A percentile compares a stretch with the other conserved stretches of the same genome.
Conservation (phyloP, 1,140 invertebrate genomes). For the Meloidogyne exigua region DNA sequence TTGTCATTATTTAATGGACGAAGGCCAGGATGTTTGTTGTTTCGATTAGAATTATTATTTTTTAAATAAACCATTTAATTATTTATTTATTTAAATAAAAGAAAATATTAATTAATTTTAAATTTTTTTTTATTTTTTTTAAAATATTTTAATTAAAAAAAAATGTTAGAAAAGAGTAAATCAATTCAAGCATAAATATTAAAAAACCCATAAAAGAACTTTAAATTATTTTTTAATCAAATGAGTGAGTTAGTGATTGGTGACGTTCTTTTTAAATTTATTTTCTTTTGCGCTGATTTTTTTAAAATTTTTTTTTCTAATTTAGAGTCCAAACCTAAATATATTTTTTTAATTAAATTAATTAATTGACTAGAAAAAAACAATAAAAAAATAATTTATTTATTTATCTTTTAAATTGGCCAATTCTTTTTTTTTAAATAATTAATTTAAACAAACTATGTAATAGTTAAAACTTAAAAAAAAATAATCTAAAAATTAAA, state of each 20-base stretch:
- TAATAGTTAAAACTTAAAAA: no score
- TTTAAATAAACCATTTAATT: background rate
- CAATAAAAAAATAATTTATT: no score
- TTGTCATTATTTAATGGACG: background rate
- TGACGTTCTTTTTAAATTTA: background rate
- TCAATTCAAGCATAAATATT: background rate
- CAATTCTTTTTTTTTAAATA: no score
- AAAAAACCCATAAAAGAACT: background rate
- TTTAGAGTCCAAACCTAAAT: background rate
- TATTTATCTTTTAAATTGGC: no score
- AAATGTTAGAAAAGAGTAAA: background rate
- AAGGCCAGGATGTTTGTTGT: background rate
- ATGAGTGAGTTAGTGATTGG: no score
- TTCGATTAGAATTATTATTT: background rate
- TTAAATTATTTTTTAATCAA: background rate
- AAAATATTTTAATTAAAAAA: background rate
- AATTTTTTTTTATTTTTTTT: no score
- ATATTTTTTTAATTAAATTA: background rate
- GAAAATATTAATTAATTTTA: no score
- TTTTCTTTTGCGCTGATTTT: background rate
- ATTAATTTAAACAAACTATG: no score
- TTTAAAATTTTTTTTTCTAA: background rate
- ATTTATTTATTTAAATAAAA: no score
- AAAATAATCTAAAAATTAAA: no score
- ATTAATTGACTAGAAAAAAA: background rate